These are phyloP conservation scores for Synchiropus splendidus DNA, from an alignment of 2,113 vertebrate species.

Conservation along the genomic window DNA sequence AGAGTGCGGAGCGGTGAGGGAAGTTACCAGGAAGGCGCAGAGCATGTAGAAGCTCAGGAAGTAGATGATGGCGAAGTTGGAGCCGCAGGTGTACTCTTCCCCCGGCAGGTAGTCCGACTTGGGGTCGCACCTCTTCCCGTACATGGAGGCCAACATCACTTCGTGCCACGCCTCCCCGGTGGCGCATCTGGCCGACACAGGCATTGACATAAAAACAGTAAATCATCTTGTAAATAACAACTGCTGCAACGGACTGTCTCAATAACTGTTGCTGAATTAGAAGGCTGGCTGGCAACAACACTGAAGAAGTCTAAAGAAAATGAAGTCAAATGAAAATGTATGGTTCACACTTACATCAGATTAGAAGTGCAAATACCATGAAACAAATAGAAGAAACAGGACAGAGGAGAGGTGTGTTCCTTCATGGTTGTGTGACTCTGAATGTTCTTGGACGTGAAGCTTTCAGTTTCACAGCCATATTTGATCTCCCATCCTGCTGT, in stretches of 20 bases:
- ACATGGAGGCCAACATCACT: slow-evolving; percentile 86
- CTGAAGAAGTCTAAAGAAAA: too few species aligned
- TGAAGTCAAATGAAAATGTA: too few species aligned
- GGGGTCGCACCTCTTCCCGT: slow-evolving; percentile 82
- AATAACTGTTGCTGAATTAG: too few species aligned
- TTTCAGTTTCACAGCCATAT: too few species aligned
- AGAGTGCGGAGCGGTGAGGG: neutral
- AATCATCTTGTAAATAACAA: neutral
- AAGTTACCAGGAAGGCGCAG: slow-evolving; percentile 89
- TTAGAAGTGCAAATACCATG: too few species aligned
- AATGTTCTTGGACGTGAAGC: too few species aligned
- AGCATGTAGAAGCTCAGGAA: slow-evolving; percentile 98
- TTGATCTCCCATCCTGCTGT: too few species aligned
- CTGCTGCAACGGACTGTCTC: neutral
- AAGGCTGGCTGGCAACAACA: too few species aligned
- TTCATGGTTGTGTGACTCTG: too few species aligned
- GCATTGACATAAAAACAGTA: slow-evolving; percentile 1
- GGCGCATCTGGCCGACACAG: slow-evolving; percentile 75
- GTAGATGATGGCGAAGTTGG: slow-evolving; percentile 90
- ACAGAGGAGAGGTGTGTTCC: too few species aligned
- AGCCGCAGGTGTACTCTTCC: slow-evolving; percentile 85
- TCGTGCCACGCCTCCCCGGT: slow-evolving; percentile 94
- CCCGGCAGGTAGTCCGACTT: slow-evolving; percentile 80
- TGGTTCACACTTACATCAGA: too few species aligned
- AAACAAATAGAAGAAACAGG: too few species aligned